phyloP scores from a whole-genome alignment of 2,888 invertebrate genomes.

The Polyommatus iphigenia region DNA sequence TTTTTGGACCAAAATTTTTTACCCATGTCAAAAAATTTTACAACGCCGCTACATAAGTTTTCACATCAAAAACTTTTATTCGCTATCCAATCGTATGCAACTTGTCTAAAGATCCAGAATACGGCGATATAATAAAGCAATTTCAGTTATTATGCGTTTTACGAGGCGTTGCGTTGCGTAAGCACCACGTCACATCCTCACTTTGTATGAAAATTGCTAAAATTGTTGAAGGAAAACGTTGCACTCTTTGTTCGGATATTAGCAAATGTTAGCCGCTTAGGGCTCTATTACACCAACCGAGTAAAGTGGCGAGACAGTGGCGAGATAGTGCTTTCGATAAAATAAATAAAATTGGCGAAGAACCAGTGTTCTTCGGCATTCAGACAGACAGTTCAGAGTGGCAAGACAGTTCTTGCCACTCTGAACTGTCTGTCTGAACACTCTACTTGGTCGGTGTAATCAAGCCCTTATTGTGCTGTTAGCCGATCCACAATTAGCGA shows the following conservation, averaged over 20 bases:
- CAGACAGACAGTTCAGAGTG: too few relatives aligned
- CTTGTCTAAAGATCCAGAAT: not conserved
- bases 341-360: too few relatives aligned
- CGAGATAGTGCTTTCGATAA: too few relatives aligned
- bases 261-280: not conserved
- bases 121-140: not conserved
- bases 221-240: constrained; percentile 23
- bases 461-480: too few relatives aligned
- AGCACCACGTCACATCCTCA: constrained; percentile 9
- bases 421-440: too few relatives aligned
- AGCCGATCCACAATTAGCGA: not conserved
- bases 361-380: too few relatives aligned
- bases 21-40: too few relatives aligned
- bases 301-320: too few relatives aligned
- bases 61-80: not conserved
- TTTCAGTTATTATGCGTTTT: not conserved
- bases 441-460: too few relatives aligned
- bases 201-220: constrained; percentile 30
- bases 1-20: too few relatives aligned
- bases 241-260: constrained; percentile 18
- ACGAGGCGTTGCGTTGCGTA: not conserved
- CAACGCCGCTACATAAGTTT: too few relatives aligned
- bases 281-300: not conserved
- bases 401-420: too few relatives aligned
- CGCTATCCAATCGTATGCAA: not conserved